These are phyloP conservation scores for Cepaea hortensis DNA, from an alignment of 2,888 invertebrate genomes.

Conservation along the genomic window DNA sequence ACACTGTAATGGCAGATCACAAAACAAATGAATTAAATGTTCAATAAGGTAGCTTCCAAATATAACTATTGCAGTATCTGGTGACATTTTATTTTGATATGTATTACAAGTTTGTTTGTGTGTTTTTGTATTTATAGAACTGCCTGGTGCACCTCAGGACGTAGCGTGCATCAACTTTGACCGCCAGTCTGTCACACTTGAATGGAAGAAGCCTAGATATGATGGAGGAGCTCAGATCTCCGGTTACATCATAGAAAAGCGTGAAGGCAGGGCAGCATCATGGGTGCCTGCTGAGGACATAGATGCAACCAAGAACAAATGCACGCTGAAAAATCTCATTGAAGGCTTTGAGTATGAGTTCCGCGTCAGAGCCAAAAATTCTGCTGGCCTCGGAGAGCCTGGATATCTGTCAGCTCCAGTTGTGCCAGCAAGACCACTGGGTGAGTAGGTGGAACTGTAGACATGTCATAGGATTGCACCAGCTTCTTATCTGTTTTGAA, in stretches of 20 bases:
- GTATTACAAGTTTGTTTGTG: neutral
- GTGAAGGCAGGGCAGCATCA: slow-evolving; percentile 75
- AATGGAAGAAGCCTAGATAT: slow-evolving; percentile 78
- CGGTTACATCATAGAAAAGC: slow-evolving; percentile 86
- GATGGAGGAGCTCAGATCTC: slow-evolving; percentile 78
- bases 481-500: too few relatives aligned
- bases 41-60: neutral
- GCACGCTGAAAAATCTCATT: slow-evolving; percentile 81
- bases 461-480: too few relatives aligned
- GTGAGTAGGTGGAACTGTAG: slow-evolving; percentile 10
- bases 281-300: slow-evolving; percentile 70
- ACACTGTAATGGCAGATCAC: too few relatives aligned
- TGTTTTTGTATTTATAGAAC: slow-evolving; percentile 62
- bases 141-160: slow-evolving; percentile 73
- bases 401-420: slow-evolving; percentile 63
- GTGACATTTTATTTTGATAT: neutral
- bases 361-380: slow-evolving; percentile 89
- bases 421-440: slow-evolving; percentile 58
- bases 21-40: neutral
- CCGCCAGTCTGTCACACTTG: slow-evolving; percentile 77
- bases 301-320: slow-evolving; percentile 77
- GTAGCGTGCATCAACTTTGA: slow-evolving; percentile 76
- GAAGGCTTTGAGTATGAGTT: slow-evolving; percentile 90
- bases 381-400: slow-evolving; percentile 87
- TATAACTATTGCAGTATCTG: neutral